phyloP scores from a whole-genome alignment of 2,797 vertebrate genomes.

The Pangasius djambal region DNA sequence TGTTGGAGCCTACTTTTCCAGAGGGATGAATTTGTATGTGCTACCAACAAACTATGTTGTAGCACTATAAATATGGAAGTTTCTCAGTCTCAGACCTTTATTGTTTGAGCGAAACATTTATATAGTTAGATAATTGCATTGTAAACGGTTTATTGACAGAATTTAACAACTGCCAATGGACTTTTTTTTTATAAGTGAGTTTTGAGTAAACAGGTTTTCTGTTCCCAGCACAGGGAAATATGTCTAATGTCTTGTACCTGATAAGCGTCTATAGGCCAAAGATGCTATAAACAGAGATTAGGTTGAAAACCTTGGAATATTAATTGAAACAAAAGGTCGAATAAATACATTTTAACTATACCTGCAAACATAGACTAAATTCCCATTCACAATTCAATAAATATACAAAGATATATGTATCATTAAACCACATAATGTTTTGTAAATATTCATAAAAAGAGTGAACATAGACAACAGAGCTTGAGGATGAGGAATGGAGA shows the following conservation, averaged over 20 bases:
- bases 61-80: neutral
- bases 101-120: neutral
- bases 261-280: neutral
- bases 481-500: neutral
- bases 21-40: neutral
- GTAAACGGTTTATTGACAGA: neutral
- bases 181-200: neutral
- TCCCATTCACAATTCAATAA: neutral
- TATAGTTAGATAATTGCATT: neutral
- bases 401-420: no score
- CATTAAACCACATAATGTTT: neutral
- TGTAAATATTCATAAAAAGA: neutral
- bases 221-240: neutral
- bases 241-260: neutral
- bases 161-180: neutral
- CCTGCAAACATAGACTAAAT: neutral
- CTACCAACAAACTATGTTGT: neutral
- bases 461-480: neutral
- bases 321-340: neutral
- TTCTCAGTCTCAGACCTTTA: neutral
- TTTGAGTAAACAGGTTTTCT: neutral
- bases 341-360: neutral
- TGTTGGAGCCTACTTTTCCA: neutral
- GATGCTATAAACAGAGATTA: neutral
- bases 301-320: neutral